Conservation (phyloP, 2,888 invertebrate genomes). For the Cosmopolites sordidus region DNA sequence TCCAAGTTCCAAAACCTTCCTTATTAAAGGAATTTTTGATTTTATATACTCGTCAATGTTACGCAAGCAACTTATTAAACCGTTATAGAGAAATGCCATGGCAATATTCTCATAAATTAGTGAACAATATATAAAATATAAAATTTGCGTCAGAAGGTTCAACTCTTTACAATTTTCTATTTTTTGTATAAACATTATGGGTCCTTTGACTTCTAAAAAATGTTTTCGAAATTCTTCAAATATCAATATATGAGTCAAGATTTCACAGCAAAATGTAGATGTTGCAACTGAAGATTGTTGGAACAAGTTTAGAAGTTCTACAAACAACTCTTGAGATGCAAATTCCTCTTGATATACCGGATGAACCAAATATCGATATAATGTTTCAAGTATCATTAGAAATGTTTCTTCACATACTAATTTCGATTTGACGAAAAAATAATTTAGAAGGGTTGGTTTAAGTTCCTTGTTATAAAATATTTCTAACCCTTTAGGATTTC, state of each 20-base stretch:
- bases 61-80: constrained; percentile 30
- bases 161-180: constrained; percentile 19
- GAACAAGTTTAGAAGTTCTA: constrained; percentile 29
- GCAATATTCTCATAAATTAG: constrained; percentile 34
- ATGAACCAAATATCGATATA: constrained; percentile 32
- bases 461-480: constrained; percentile 29
- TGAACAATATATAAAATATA: constrained; percentile 36
- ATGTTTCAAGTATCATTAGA: constrained; percentile 32
- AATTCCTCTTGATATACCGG: constrained; percentile 30
- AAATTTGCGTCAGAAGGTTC: constrained; percentile 31
- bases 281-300: constrained; percentile 12
- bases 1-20: constrained; percentile 32
- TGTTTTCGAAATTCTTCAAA: constrained; percentile 28
- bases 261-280: constrained; percentile 31
- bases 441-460: constrained; percentile 31
- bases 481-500: constrained; percentile 32
- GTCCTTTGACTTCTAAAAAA: constrained; percentile 32
- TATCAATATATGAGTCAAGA: constrained; percentile 29
- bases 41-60: constrained; percentile 25
- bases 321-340: constrained; percentile 27
- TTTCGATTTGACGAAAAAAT: constrained; percentile 31
- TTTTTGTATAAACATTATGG: constrained; percentile 28
- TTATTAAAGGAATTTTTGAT: constrained; percentile 31
- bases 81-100: constrained; percentile 31
- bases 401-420: constrained; percentile 29